Percentiles rank a stretch among this genome's conserved stretches.
phyloP scores from a whole-genome alignment of 2,113 vertebrate genomes.

The Macrotis lagotis region DNA sequence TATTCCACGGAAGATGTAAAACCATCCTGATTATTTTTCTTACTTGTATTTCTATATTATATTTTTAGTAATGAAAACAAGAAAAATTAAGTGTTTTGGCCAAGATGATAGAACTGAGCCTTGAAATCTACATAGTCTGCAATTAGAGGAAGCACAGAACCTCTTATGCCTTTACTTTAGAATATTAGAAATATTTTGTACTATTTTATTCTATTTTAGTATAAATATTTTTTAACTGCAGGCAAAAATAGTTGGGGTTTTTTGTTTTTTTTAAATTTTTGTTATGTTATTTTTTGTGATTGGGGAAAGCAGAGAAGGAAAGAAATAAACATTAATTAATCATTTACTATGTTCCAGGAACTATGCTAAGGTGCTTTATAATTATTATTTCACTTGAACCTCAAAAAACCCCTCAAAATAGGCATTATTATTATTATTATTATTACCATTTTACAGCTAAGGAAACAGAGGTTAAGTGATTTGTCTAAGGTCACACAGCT shows the following conservation, averaged over 20 bases:
- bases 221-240: neutral
- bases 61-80: neutral
- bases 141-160: neutral
- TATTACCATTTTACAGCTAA: neutral
- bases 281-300: no score
- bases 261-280: no score
- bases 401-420: neutral
- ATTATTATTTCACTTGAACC: neutral
- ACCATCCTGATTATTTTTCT: neutral
- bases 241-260: neutral
- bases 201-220: no score
- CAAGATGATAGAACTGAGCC: neutral
- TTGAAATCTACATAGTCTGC: constrained; percentile 20
- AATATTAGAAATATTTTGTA: neutral
- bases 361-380: neutral
- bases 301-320: neutral
- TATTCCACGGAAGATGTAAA: neutral
- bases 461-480: neutral
- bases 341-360: neutral
- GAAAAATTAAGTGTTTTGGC: neutral
- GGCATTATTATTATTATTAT: neutral
- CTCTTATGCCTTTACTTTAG: neutral
- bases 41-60: neutral
- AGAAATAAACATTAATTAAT: neutral
- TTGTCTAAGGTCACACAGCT: neutral